Percentiles rank a stretch among this genome's conserved stretches.
Conservation (phyloP, 2,113 vertebrate genomes). For the Cricetomys ansorgei region DNA sequence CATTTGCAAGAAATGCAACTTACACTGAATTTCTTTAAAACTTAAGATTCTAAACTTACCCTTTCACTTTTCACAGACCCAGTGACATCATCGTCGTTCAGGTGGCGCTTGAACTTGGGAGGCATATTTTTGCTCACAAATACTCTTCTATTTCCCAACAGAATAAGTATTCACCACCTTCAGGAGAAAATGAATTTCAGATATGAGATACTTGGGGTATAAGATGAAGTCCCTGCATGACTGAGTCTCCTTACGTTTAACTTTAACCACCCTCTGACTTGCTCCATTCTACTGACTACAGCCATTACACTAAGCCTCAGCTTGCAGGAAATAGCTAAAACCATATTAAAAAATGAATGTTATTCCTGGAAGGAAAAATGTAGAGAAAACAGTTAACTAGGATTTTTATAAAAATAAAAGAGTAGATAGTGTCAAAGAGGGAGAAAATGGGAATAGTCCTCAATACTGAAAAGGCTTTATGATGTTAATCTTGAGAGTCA, state of each 20-base stretch:
- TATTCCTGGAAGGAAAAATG: not conserved
- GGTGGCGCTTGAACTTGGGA: slow-evolving; percentile 98
- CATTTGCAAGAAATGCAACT: not conserved
- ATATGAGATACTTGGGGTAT: not conserved
- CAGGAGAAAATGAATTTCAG: slow-evolving; percentile 54
- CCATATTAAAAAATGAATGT: not conserved
- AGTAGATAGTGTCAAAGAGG: not conserved
- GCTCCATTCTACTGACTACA: not conserved
- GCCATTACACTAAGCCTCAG: not conserved
- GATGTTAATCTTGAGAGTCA: not conserved
- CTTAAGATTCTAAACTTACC: slow-evolving; percentile 87
- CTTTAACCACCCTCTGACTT: not conserved
- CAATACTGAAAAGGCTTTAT: not conserved
- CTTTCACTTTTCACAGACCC: slow-evolving; percentile 97
- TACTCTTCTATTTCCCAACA: slow-evolving; percentile 26
- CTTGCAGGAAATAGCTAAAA: not conserved
- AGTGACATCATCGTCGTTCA: slow-evolving; percentile 98
- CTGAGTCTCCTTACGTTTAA: not conserved
- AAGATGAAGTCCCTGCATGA: not conserved
- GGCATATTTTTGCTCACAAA: slow-evolving; percentile 89
- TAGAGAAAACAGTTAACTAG: not conserved
- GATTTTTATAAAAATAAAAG: slow-evolving; percentile 40
- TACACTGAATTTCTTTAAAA: slow-evolving; percentile 38
- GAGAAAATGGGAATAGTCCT: not conserved
- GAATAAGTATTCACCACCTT: slow-evolving; percentile 59